A percentile compares a stretch with the other conserved stretches of the same genome.
phyloP scores from a whole-genome alignment of 2,113 vertebrate genomes.

The Gila orcuttii region DNA sequence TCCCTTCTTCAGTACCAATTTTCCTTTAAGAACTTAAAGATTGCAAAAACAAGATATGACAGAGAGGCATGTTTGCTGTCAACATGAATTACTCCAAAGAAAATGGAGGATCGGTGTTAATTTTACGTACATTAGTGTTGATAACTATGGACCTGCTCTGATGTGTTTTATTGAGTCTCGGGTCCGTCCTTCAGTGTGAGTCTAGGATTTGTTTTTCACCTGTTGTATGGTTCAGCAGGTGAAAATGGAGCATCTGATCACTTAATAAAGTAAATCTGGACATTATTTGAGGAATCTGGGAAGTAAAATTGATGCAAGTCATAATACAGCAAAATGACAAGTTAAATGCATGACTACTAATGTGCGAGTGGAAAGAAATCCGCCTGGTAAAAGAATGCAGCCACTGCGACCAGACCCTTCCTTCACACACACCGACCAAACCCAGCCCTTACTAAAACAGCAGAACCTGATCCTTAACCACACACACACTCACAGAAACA shows the following conservation, averaged over 20 bases:
- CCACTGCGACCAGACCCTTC: conserved; percentile 65
- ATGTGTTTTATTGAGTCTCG: background rate
- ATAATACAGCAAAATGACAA: background rate
- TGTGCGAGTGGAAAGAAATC: conserved; percentile 53
- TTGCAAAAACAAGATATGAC: background rate
- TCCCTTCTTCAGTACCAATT: background rate
- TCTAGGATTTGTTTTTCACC: background rate
- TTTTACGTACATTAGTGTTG: background rate
- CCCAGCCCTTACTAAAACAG: conserved; percentile 66
- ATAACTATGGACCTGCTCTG: background rate
- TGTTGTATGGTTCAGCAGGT: background rate
- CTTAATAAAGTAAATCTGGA: background rate
- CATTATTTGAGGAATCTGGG: background rate
- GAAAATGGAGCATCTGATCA: background rate
- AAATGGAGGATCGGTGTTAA: background rate
- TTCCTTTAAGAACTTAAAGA: conserved; percentile 1
- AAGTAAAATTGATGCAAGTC: background rate
- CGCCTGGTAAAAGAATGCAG: conserved; percentile 72
- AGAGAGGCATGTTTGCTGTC: background rate
- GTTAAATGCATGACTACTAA: conserved; percentile 39
- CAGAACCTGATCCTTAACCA: conserved; percentile 68
- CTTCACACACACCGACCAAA: conserved; percentile 45
- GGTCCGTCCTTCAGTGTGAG: too few relatives aligned
- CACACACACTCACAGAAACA: conserved; percentile 49
- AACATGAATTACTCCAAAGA: background rate